Conservation (phyloP, 2,113 vertebrate species). For the Chaetura pelagica region DNA sequence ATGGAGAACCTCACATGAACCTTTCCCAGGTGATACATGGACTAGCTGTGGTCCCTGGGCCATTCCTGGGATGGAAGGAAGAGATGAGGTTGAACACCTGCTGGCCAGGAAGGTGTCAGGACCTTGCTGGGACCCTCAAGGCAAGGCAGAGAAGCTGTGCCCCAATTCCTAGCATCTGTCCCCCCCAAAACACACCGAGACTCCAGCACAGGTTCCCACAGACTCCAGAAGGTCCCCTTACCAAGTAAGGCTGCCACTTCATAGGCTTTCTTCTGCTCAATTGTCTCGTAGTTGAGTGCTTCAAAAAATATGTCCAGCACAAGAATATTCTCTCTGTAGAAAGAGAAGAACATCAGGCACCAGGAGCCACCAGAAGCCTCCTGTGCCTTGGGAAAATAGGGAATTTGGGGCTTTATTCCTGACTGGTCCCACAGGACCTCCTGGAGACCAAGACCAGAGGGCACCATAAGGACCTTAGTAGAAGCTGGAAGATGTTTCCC, state of each 20-base stretch:
- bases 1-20: background rate
- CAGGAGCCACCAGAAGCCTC: background rate
- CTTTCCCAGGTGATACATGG: background rate
- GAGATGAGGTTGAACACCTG: background rate
- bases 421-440: background rate
- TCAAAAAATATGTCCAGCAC: conserved; percentile 99
- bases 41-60: background rate
- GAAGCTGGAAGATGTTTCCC: background rate
- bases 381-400: background rate
- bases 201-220: background rate
- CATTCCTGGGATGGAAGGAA: background rate
- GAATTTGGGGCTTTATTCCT: background rate
- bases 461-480: background rate
- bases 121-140: background rate
- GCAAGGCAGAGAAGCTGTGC: background rate
- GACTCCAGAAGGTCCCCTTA: conserved; percentile 59
- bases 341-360: background rate
- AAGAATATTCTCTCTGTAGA: conserved; percentile 94
- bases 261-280: conserved; percentile 98
- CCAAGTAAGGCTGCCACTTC: conserved; percentile 97
- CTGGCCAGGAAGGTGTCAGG: background rate
- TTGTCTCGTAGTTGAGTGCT: conserved; percentile 98
- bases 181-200: background rate
- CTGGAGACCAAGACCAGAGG: background rate
- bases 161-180: background rate